A percentile compares a stretch with the other conserved stretches of the same genome.
Conservation (phyloP, 2,888 invertebrate genomes). For the Coremacera marginata region DNA sequence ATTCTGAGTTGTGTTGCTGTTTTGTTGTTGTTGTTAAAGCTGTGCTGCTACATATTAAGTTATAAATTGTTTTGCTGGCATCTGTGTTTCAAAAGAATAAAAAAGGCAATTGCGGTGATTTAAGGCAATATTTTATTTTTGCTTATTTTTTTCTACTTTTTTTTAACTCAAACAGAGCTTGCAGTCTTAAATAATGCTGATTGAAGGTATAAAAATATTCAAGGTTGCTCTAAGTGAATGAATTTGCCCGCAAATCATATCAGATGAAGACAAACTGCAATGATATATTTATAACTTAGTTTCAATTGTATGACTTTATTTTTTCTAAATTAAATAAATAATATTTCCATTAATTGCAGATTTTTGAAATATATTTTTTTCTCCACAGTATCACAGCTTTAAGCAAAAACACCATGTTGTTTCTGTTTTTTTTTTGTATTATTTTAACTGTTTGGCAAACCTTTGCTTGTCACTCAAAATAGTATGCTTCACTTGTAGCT, state of each 20-base stretch:
- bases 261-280: background rate
- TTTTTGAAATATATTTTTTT: no score
- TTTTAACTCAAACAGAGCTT: background rate
- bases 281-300: no score
- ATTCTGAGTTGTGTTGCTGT: background rate
- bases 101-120: slow-evolving; percentile 12
- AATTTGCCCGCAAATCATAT: background rate
- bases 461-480: no score
- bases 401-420: no score
- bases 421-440: background rate
- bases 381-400: no score
- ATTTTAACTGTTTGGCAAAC: background rate
- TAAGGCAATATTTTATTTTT: background rate
- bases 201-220: no score
- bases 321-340: no score
- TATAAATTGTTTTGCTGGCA: slow-evolving; percentile 5
- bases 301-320: no score
- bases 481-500: background rate
- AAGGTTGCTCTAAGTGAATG: background rate
- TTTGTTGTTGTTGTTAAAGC: background rate
- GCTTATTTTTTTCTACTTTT: background rate
- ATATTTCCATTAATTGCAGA: no score
- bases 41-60: background rate
- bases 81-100: background rate
- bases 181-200: no score